A percentile compares a stretch with the other conserved stretches of the same genome.
Conservation (phyloP, 1,140 invertebrate species). For the Helicorthomorpha holstii region DNA sequence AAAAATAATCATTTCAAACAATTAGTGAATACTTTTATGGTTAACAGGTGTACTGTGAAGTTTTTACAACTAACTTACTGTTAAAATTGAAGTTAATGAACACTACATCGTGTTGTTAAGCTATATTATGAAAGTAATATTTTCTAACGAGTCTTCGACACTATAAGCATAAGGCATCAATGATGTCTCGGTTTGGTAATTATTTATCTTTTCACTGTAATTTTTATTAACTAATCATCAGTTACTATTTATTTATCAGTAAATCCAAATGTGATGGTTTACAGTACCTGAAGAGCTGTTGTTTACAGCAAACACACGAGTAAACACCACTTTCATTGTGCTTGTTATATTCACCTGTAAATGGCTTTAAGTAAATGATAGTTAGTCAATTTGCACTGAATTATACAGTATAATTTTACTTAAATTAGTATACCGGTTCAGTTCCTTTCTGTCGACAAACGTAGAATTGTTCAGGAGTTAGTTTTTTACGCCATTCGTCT, state of each 20-base stretch:
- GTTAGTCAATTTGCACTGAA: background rate
- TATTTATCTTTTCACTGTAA: background rate
- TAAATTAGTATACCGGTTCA: conserved; percentile 16
- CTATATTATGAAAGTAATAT: no score
- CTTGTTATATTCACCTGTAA: conserved; percentile 20
- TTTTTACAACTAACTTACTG: no score
- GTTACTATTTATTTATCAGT: no score
- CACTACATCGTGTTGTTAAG: no score
- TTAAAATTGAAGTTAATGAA: no score
- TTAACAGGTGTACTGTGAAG: no score
- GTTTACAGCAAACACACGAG: conserved; percentile 21
- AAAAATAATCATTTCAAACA: no score
- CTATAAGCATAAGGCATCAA: no score
- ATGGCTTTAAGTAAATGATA: conserved; percentile 16
- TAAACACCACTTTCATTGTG: conserved; percentile 21
- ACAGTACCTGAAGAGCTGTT: conserved; percentile 19
- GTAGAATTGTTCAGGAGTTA: conserved; percentile 20
- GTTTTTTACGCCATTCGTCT: conserved; percentile 20
- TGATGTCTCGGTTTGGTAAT: background rate
- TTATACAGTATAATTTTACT: background rate
- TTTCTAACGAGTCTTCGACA: no score
- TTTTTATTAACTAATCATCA: background rate
- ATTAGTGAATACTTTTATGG: no score
- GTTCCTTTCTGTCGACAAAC: conserved; percentile 22
- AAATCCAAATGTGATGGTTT: background rate